Base-by-base conservation (phyloP, 2,888 invertebrate species). In the Disparrhopalites patrizii region DNA sequence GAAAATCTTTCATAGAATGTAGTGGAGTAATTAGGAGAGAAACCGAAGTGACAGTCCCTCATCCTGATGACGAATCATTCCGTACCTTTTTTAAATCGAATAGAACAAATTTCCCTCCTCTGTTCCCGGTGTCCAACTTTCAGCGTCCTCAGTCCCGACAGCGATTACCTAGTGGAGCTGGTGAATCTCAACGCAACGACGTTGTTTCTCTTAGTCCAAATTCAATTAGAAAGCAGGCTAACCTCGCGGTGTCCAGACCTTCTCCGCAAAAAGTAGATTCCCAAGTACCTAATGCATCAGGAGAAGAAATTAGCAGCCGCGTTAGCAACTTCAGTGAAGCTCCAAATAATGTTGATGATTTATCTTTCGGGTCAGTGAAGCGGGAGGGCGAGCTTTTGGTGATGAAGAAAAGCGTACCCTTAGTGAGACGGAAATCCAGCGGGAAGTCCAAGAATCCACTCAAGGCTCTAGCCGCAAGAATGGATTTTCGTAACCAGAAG, bases 31-130 rank as follows among this genome's bases (percentile, higher is more conserved):
- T 7, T 20, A 51, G 23, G 20, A 38, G 1, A 4, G 23, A 10
- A 25, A 62, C 30, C 2, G 52, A 40, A 33, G 71, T 73, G 20
- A 60, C 61, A 33, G 68, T 73, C 28, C 73, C 73, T 3, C 68
- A 73, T 60, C 71, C 71, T 18, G 70, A 70, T 60, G 71, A 73
- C 50, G 73, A 71, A 64, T 70, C 73, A 68, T 73, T 73, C 69
- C 71, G 71, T 60, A 69, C 60, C 57, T 73, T 73, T 62, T 73
- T 71, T 62, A 68, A 60, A 43, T 36, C 36, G 15, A 60, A 60
- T 60, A 28, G 60, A 69, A 33, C 36, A 27, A 60, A 60, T 31
- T 60, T 60, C 30, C 60, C 60, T 1, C 60, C 60, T 18, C 43
- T 60, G 27, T 60, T 13, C 31, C 60, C 60, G 31, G n/a, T n/a